Percentiles rank a stretch among this genome's conserved stretches.
These are phyloP conservation scores for Cheilosia scutellata DNA, from an alignment of 2,888 invertebrate species.

Conservation along the genomic window DNA sequence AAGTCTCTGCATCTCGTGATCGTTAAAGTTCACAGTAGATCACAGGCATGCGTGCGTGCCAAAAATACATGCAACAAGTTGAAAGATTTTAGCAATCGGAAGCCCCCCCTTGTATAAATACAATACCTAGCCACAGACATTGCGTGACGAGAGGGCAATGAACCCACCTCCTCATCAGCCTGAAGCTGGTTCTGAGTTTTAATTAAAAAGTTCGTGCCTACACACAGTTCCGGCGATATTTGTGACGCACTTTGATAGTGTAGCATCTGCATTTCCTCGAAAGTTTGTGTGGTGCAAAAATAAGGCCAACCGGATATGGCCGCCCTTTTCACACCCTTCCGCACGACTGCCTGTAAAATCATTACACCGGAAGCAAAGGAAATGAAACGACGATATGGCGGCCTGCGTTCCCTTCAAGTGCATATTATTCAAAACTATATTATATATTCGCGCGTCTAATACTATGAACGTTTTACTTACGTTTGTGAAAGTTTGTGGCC, in stretches of 20 bases:
- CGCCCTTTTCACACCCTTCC: constrained; percentile 1
- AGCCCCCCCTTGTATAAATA: background rate
- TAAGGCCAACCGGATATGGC: constrained; percentile 51
- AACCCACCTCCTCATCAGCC: constrained; percentile 20
- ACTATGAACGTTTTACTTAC: constrained; percentile 82
- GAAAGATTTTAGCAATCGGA: constrained; percentile 48
- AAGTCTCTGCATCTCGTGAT: constrained; percentile 62
- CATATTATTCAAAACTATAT: constrained; percentile 3
- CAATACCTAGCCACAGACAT: constrained; percentile 10
- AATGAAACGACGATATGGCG: constrained; percentile 19
- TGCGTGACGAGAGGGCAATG: constrained; percentile 68
- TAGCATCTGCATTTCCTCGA: constrained; percentile 77
- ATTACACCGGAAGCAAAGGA: constrained; percentile 41
- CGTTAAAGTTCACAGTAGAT: constrained; percentile 57
- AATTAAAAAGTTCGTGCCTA: constrained; percentile 50
- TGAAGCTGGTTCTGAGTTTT: constrained; percentile 33
- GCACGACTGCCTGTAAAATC: constrained; percentile 4
- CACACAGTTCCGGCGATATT: constrained; percentile 39
- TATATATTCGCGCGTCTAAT: background rate
- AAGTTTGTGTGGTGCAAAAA: constrained; percentile 46
- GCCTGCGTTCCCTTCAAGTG: constrained; percentile 15
- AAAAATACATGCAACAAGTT: constrained; percentile 67
- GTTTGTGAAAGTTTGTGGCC: constrained; percentile 83
- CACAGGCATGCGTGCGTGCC: constrained; percentile 69
- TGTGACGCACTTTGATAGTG: constrained; percentile 64